phyloP scores from a whole-genome alignment of 92 coral and sea anemone genomes.

The Epizoanthus rinbou region DNA sequence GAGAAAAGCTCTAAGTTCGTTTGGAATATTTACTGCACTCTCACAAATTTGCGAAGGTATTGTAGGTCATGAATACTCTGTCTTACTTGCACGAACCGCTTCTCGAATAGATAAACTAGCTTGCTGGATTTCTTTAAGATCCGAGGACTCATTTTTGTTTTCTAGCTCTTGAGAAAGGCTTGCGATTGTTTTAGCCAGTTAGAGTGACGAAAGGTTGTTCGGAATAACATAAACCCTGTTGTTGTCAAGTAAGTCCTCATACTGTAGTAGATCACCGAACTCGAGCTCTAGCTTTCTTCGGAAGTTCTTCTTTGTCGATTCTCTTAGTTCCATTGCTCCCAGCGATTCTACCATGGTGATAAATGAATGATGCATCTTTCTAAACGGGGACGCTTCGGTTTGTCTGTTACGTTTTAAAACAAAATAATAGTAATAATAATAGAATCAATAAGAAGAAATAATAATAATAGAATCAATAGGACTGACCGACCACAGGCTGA shows the following conservation, averaged over 20 bases:
- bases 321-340: constrained; percentile 36
- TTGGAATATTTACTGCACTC: constrained; percentile 41
- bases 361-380: constrained; percentile 40
- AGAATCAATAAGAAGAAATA: constrained; percentile 10
- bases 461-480: too few species aligned
- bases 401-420: constrained; percentile 28
- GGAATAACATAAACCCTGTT: constrained; percentile 49
- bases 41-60: constrained; percentile 20
- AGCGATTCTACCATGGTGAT: too few species aligned
- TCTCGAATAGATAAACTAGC: constrained; percentile 42
- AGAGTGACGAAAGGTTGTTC: constrained; percentile 29
- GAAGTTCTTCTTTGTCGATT: constrained; percentile 44
- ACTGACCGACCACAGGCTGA: constrained; percentile 5
- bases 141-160: constrained; percentile 29
- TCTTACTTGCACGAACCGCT: constrained; percentile 39
- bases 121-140: constrained; percentile 54
- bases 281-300: constrained; percentile 44
- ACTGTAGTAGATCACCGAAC: constrained; percentile 47
- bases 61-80: constrained; percentile 55
- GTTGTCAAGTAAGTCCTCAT: constrained; percentile 47
- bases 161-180: constrained; percentile 37
- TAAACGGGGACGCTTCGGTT: constrained; percentile 38
- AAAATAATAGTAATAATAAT: neutral
- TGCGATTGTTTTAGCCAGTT: constrained; percentile 33
- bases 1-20: constrained; percentile 44